phyloP scores from a whole-genome alignment of 35 echinoderm and acorn worm genomes.

The Anneissia japonica region DNA sequence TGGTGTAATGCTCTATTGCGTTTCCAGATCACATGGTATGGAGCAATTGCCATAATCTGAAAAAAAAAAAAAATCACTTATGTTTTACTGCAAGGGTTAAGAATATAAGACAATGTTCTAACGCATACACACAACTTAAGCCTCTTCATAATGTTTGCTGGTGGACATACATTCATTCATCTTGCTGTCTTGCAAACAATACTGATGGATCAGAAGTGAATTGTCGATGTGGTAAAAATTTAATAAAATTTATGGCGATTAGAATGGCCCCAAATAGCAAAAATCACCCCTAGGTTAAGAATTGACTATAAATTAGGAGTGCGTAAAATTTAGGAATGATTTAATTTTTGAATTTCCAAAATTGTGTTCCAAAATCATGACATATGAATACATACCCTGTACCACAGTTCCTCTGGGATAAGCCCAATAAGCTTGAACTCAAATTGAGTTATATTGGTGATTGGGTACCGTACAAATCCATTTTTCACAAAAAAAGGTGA shows the following conservation, averaged over 20 bases:
- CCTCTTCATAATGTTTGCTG: neutral
- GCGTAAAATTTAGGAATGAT: too few species aligned
- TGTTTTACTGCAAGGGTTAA: neutral
- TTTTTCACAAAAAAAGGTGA: too few species aligned
- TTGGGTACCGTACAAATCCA: too few species aligned
- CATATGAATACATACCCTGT: too few species aligned
- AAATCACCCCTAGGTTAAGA: too few species aligned
- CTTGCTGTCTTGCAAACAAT: neutral
- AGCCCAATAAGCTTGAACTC: too few species aligned
- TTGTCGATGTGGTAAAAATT: neutral
- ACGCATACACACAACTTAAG: neutral
- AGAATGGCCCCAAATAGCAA: too few species aligned
- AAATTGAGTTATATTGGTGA: too few species aligned
- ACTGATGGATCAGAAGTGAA: neutral
- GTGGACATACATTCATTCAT: neutral
- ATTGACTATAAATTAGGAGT: too few species aligned
- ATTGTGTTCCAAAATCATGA: too few species aligned
- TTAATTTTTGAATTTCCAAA: too few species aligned
- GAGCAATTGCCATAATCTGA: conserved; percentile 73
- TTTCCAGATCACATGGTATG: conserved; percentile 71
- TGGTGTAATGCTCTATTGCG: conserved; percentile 68
- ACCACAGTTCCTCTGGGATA: too few species aligned
- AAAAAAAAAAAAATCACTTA: neutral
- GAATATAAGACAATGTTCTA: neutral
- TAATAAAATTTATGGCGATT: neutral